Base-by-base conservation (phyloP, 2,797 vertebrate species). In the Neomorphus geoffroyi region DNA sequence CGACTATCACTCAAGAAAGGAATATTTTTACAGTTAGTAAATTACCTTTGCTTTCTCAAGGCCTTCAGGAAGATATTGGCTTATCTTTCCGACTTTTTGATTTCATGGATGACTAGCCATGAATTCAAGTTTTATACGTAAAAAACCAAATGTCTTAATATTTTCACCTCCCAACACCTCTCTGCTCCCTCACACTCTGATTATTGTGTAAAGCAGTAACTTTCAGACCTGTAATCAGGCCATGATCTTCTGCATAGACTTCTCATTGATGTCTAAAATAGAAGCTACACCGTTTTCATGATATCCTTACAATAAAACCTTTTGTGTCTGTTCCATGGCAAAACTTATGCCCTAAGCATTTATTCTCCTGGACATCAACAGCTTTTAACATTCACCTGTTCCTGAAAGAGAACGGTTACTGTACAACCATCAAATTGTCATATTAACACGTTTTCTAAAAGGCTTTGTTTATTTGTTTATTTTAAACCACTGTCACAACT, bases 1-100 rank as follows among this genome's bases (percentile, higher is more conserved):
- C 51, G 17, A 46, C 37, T 78, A 9, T 37, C 23, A 3, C 21
- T 85, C 45, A 77, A 95, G 41, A 93, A 80, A 67, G 7, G 1
- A 80, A 5, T 70, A 28, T 23, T 82, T 92, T 95, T 82, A 58
- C 7, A 67, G 16, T 39, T 28, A 75, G 18, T 80, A 91, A 91
- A 80, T 69, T 87, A 78, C 53, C 41, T 61, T 71, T 88, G 32
- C 50, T 88, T 16, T 79, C 86, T 71, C 57, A 93, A 81, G 35
- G 43, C 58, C 50, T 93, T 71, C 37, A 88, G 70, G 75, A 92
- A 81, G 51, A 88, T 30, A 23, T 12, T 83, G 72, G 27, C 12
- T 90, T 94, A 51, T 81, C 32, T 78, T 79, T 57, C 82, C 69
- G 61, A 88, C 58, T 65, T 95, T 81, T 58, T 92, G 79, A 94